Evolutionary conservation across 1,140 invertebrate genomes (phyloP).

Genomic region (Thaumatotibia leucotreta): DNA sequence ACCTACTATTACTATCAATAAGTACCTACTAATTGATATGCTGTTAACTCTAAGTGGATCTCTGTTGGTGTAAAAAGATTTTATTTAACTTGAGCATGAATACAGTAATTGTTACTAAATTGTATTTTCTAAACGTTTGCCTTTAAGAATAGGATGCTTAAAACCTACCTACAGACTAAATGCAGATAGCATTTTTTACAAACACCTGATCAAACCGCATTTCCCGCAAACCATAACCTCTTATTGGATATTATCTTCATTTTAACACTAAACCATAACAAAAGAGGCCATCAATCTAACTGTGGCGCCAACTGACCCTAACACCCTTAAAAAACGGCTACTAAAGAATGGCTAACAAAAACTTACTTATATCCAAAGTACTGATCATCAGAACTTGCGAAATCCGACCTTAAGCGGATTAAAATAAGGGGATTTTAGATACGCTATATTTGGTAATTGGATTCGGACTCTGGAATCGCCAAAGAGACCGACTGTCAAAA

Average conservation of each 20-base stretch:
- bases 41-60: too few species aligned
- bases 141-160: too few species aligned
- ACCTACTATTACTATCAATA: too few species aligned
- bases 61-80: too few species aligned
- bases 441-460: slow-evolving; percentile 52
- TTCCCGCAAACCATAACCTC: background rate
- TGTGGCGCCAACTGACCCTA: slow-evolving; percentile 48
- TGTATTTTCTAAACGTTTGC: too few species aligned
- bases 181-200: background rate
- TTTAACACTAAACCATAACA: slow-evolving; percentile 27
- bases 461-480: slow-evolving; percentile 62
- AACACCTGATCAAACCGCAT: background rate
- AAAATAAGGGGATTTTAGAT: slow-evolving; percentile 4
- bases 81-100: too few species aligned
- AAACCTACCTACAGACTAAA: too few species aligned
- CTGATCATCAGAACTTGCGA: slow-evolving; percentile 9
- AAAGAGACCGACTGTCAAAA: slow-evolving; percentile 67
- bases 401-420: slow-evolving; percentile 15
- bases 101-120: too few species aligned
- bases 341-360: slow-evolving; percentile 59
- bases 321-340: slow-evolving; percentile 46
- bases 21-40: too few species aligned
- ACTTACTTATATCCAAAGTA: slow-evolving; percentile 28
- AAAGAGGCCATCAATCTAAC: slow-evolving; percentile 57
- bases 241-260: slow-evolving; percentile 26